These are phyloP conservation scores for Bombus superbus DNA, from an alignment of 1,140 invertebrate genomes.

Conservation along the genomic window DNA sequence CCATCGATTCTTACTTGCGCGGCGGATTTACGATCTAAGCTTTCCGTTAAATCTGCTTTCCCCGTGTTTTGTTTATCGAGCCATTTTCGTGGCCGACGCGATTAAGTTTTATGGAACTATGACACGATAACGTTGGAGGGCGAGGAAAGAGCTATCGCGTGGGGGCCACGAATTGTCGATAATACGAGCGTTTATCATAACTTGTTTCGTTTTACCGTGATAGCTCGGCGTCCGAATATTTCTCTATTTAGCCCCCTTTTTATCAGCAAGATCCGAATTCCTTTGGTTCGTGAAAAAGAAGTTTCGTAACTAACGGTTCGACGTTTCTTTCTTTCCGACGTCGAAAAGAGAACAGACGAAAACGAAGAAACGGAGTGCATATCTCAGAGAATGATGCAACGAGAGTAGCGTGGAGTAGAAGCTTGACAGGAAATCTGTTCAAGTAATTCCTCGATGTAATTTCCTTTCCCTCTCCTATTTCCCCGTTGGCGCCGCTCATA, in stretches of 20 bases:
- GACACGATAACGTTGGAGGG: no score
- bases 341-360: background rate
- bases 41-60: no score
- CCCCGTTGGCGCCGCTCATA: background rate
- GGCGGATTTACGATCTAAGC: constrained; percentile 1
- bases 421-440: constrained; percentile 47
- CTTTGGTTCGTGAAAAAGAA: background rate
- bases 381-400: background rate
- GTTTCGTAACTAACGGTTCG: background rate
- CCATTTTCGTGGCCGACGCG: no score
- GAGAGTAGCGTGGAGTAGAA: background rate
- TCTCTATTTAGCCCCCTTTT: background rate
- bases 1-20: background rate
- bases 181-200: no score
- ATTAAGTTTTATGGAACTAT: no score
- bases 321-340: background rate
- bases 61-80: no score
- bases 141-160: no score
- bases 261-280: background rate
- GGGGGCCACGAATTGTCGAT: no score
- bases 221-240: background rate
- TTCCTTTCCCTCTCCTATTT: background rate
- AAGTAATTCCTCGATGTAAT: constrained; percentile 47
- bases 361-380: background rate
- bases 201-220: no score